These are phyloP conservation scores for Leucophenga maculata DNA, from an alignment of 2,888 invertebrate genomes.

Conservation along the genomic window DNA sequence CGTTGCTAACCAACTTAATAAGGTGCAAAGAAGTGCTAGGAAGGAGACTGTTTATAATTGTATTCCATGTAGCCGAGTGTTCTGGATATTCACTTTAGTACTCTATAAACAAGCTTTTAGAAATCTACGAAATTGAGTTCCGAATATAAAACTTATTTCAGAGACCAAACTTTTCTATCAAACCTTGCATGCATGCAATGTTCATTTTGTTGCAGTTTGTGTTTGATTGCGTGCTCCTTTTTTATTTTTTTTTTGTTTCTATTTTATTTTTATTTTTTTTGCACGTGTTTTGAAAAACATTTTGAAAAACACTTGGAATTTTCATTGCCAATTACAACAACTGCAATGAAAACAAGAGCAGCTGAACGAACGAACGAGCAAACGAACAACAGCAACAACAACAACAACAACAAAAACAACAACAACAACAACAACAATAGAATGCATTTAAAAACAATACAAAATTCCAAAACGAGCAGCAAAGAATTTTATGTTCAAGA, in stretches of 20 bases:
- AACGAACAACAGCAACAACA: not conserved
- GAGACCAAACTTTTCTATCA: too few relatives aligned
- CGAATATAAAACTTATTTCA: too few relatives aligned
- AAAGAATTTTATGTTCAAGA: not conserved
- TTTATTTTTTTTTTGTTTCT: constrained; percentile 3
- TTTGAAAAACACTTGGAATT: constrained; percentile 8
- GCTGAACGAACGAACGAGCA: too few relatives aligned
- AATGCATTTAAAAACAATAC: not conserved
- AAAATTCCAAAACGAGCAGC: not conserved
- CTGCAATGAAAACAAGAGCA: not conserved
- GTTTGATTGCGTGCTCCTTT: not conserved
- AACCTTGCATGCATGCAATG: too few relatives aligned
- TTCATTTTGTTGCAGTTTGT: constrained; percentile 4
- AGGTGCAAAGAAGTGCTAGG: too few relatives aligned
- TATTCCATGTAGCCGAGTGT: too few relatives aligned
- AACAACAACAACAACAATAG: constrained; percentile 4
- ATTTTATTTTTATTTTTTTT: not conserved
- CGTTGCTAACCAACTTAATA: too few relatives aligned
- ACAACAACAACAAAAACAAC: constrained; percentile 4
- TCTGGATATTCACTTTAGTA: too few relatives aligned
- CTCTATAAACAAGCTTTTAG: too few relatives aligned
- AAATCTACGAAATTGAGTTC: too few relatives aligned
- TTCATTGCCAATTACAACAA: constrained; percentile 8
- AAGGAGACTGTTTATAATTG: too few relatives aligned
- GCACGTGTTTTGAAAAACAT: constrained; percentile 51